Conservation (phyloP, 2,888 invertebrate genomes). For the Troilus luridus region DNA sequence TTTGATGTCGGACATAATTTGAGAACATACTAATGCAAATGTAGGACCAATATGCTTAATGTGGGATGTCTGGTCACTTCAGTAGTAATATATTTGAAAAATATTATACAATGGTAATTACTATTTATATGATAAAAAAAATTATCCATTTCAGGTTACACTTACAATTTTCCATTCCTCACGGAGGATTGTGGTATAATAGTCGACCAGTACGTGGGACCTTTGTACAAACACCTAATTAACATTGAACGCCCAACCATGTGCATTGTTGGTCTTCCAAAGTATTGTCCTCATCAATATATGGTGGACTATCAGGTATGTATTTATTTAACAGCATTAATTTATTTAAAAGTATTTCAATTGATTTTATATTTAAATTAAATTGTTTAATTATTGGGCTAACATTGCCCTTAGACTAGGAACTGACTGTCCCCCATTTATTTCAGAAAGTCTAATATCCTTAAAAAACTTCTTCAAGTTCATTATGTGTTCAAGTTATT, state of each 20-base stretch:
- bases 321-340: background rate
- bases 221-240: constrained; percentile 84
- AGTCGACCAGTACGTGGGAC: constrained; percentile 84
- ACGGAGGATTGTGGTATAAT: constrained; percentile 80
- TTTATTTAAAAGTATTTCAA: background rate
- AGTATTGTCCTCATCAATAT: constrained; percentile 76
- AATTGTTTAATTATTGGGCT: too few species aligned
- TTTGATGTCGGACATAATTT: too few species aligned
- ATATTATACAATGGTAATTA: too few species aligned
- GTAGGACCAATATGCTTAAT: too few species aligned
- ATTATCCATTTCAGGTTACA: constrained; percentile 74
- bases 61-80: too few species aligned
- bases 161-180: constrained; percentile 84
- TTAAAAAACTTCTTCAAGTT: too few species aligned
- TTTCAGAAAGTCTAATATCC: too few species aligned
- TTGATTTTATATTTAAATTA: background rate
- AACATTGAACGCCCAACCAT: constrained; percentile 83
- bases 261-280: constrained; percentile 82
- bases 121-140: background rate
- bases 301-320: constrained; percentile 81
- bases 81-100: too few species aligned
- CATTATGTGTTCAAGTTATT: too few species aligned
- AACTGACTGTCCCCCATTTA: too few species aligned
- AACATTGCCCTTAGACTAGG: too few species aligned
- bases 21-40: too few species aligned